Conservation (phyloP, 2,888 invertebrate species). For the Phymatocera aterrima region DNA sequence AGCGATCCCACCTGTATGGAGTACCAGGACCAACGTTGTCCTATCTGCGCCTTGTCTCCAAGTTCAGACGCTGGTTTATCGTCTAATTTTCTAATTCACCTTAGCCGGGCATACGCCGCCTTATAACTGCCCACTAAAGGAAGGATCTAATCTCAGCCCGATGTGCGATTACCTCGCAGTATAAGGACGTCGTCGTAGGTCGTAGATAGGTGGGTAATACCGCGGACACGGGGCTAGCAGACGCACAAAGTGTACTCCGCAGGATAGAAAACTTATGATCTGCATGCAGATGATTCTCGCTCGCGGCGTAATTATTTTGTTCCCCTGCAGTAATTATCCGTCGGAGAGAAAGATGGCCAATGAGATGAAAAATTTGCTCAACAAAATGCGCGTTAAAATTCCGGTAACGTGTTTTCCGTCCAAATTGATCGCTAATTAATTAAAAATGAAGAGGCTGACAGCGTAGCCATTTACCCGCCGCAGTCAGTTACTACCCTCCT, state of each 20-base stretch:
- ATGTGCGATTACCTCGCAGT: conserved; percentile 28
- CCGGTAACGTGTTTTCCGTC: conserved; percentile 55
- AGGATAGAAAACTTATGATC: no score
- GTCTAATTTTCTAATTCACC: conserved; percentile 71
- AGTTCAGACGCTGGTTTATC: conserved; percentile 58
- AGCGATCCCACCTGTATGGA: conserved; percentile 16
- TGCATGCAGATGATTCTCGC: no score
- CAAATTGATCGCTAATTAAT: conserved; percentile 70
- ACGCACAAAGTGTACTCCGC: no score
- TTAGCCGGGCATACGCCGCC: conserved; percentile 60
- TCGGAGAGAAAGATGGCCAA: neutral
- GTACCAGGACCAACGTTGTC: neutral
- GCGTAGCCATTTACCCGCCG: conserved; percentile 60
- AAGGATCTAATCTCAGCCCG: conserved; percentile 66
- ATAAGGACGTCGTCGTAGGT: conserved; percentile 17
- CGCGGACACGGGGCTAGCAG: no score
- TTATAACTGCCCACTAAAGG: conserved; percentile 71
- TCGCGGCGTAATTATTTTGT: no score
- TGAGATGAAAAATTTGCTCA: conserved; percentile 30
- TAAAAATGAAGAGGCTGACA: conserved; percentile 67
- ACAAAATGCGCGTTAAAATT: conserved; percentile 54
- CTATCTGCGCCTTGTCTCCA: conserved; percentile 31
- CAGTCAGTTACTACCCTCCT: conserved; percentile 55
- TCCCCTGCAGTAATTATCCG: no score
- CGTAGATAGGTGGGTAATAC: neutral